These are phyloP conservation scores for Ceratotherium simum DNA, from an alignment of 2,113 vertebrate species.

Conservation along the genomic window DNA sequence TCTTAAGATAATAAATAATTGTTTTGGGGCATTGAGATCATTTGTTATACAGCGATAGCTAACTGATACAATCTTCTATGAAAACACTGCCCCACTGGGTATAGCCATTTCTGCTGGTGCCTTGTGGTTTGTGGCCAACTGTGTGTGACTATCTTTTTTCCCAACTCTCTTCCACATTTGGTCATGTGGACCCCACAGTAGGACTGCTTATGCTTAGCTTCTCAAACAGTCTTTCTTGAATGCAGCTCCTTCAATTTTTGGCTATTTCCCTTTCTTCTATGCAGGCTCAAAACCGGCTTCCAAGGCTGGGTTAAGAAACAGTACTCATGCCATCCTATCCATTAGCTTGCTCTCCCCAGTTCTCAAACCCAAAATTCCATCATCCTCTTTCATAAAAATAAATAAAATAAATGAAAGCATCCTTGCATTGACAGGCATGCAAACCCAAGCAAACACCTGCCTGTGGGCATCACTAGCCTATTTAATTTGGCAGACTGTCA, in stretches of 20 bases:
- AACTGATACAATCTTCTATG: background rate
- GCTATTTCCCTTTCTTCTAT: background rate
- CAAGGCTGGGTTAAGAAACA: background rate
- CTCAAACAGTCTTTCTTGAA: background rate
- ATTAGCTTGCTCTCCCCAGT: background rate
- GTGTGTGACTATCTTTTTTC: background rate
- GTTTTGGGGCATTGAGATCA: background rate
- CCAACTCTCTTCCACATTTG: background rate
- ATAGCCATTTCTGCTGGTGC: background rate
- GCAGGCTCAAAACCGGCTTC: background rate
- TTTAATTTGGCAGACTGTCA: background rate
- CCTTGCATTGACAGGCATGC: background rate
- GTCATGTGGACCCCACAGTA: background rate
- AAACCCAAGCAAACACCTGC: background rate
- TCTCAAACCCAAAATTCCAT: background rate
- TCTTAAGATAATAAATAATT: background rate
- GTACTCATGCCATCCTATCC: background rate
- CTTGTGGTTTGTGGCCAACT: background rate
- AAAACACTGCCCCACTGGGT: background rate
- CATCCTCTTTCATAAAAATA: constrained; percentile 25
- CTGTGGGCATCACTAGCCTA: background rate
- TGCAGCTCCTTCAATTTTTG: constrained; percentile 1
- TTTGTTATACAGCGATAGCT: background rate
- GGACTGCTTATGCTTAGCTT: background rate
- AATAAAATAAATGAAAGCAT: constrained; percentile 14